Percentiles rank a stretch among this genome's conserved stretches.
phyloP scores from a whole-genome alignment of 2,797 vertebrate genomes.

The Scomberomorus guttatus region DNA sequence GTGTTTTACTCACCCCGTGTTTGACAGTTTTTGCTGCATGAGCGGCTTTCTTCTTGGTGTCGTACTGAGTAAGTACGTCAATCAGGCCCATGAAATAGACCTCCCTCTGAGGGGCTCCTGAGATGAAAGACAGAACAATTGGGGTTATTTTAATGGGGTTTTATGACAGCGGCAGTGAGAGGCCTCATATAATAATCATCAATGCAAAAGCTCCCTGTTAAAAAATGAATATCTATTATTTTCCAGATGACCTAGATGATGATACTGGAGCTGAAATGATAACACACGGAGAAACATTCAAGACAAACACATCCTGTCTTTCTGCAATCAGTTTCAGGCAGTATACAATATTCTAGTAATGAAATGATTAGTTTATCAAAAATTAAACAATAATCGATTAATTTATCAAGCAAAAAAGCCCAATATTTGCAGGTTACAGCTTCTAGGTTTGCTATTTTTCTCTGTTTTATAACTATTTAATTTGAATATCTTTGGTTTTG shows the following conservation, averaged over 20 bases:
- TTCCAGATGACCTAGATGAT: neutral
- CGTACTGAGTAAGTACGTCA: conserved; percentile 94
- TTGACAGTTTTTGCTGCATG: conserved; percentile 97
- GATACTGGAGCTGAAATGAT: neutral
- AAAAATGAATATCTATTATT: neutral
- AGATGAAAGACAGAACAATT: conserved; percentile 38
- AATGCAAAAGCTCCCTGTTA: neutral
- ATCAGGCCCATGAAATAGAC: conserved; percentile 98
- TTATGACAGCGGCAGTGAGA: neutral
- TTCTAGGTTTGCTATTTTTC: too few relatives aligned
- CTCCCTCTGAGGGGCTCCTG: conserved; percentile 92
- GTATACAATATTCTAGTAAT: too few relatives aligned
- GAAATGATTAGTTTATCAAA: too few relatives aligned
- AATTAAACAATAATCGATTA: too few relatives aligned
- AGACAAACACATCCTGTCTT: neutral
- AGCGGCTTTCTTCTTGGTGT: conserved; percentile 95
- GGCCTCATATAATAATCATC: neutral
- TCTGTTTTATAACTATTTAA: too few relatives aligned
- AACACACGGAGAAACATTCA: neutral
- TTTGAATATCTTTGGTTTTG: too few relatives aligned
- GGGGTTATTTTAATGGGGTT: neutral
- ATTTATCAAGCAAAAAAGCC: too few relatives aligned
- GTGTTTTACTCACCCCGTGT: conserved; percentile 88
- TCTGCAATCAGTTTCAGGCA: neutral
- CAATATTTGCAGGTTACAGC: too few relatives aligned